Base-by-base conservation (phyloP, 2,888 invertebrate genomes). In the Tortricodes alternella region DNA sequence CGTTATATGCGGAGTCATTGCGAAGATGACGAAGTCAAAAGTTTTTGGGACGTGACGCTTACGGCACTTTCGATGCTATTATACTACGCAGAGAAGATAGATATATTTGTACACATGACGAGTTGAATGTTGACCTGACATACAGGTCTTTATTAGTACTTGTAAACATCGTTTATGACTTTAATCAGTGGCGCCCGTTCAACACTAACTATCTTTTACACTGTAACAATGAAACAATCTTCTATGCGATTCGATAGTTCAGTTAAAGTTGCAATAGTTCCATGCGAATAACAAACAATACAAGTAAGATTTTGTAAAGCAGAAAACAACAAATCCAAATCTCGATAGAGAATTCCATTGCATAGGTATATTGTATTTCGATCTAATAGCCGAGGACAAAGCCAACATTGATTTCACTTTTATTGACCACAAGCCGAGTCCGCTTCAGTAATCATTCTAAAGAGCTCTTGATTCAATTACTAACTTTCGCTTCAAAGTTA, bases 381-480 rank as follows among this genome's bases (percentile, higher is more conserved):
- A 15, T 11, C 76, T 71, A 74, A 75, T 79, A 80, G 63, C 66
- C 63, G 64, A 23, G 29, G 66, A 72, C 71, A 76, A 75, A 76
- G 63, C 68, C 66, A 65, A 59, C 53, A 55, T 64, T 72, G 73
- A 74, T 75, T 83, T 85, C 84, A 83, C 86, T 86, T 85, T 87
- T 85, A 73, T 82, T 66, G 62, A 71, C 76, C 72, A 65, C 73
- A 55, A 52, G 62, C 66, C 58, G 55, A 71, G 63, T 70, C 75
- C 76, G 85, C 83, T 80, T 83, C 80, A 77, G 68, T 83, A 82
- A 82, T 79, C 83, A 71, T 60, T 71, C 64, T 80, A 79, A 79
- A 75, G 72, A 76, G 71, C 64, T 66, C 68, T 67, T 74, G 76
- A 80, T 83, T 75, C 72, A 78, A 80, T 80, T 81, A 77, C 76